phyloP scores from a whole-genome alignment of 2,113 vertebrate species.

The Chamaea fasciata region DNA sequence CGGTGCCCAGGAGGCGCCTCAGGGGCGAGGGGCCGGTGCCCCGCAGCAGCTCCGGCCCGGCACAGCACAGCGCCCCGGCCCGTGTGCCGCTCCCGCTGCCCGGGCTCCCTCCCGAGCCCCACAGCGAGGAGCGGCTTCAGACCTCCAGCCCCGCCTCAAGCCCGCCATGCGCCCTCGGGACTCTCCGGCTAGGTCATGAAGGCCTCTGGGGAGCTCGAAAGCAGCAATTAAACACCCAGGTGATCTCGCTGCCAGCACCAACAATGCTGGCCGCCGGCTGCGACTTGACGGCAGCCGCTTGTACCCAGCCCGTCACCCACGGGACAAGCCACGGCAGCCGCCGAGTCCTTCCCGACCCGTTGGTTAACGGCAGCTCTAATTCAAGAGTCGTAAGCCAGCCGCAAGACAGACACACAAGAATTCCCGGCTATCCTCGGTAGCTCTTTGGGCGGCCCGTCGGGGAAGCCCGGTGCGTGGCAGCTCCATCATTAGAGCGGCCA shows the following conservation, averaged over 20 bases:
- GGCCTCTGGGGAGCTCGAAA: not conserved
- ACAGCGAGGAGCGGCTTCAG: not conserved
- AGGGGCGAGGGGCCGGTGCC: accelerated
- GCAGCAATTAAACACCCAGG: not conserved
- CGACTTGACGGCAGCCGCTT: not conserved
- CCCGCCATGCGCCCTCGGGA: not conserved
- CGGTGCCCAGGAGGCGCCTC: not conserved
- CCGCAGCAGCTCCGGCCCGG: accelerated
- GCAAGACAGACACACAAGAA: not conserved
- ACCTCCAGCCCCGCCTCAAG: accelerated
- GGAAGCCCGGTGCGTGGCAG: accelerated
- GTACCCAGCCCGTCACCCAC: not conserved
- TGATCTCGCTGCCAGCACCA: not conserved
- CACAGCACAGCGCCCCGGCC: too few species aligned
- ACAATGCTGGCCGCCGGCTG: not conserved
- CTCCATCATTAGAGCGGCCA: accelerated
- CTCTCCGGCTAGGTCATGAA: not conserved
- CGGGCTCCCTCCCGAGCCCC: not conserved
- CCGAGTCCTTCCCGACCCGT: not conserved
- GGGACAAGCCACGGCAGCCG: not conserved
- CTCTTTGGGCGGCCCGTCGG: not conserved
- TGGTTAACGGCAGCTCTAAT: not conserved
- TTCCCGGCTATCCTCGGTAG: accelerated
- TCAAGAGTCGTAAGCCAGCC: not conserved
- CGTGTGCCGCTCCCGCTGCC: not conserved